phyloP scores from a whole-genome alignment of 2,113 vertebrate genomes.

The Gorsachius goisagi region DNA sequence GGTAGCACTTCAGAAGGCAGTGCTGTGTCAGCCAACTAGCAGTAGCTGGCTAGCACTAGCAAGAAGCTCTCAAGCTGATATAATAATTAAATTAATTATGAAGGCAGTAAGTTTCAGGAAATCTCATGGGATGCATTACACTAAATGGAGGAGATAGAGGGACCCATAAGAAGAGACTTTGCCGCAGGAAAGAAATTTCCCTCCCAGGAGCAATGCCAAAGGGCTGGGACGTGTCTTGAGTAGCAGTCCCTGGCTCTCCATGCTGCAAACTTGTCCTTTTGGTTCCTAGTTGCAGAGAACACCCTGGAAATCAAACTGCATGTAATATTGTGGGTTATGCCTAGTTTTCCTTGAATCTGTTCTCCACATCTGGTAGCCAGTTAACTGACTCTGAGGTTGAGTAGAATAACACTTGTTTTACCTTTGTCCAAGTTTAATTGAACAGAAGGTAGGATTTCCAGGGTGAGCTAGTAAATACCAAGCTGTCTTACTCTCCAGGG shows the following conservation, averaged over 20 bases:
- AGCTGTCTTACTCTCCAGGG: neutral
- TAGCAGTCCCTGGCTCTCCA: neutral
- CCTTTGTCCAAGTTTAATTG: neutral
- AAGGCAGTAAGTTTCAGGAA: neutral
- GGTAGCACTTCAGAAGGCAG: neutral
- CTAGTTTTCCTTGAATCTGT: neutral
- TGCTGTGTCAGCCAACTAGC: neutral
- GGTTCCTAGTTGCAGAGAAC: neutral
- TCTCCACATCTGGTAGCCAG: neutral
- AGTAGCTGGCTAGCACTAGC: neutral
- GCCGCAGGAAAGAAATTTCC: neutral
- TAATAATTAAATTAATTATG: neutral
- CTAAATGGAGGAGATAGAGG: neutral
- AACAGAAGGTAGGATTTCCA: neutral
- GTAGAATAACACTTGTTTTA: neutral
- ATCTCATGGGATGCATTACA: neutral
- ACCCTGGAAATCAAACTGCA: neutral
- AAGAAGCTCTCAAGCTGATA: slow-evolving; percentile 6
- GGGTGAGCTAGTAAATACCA: neutral
- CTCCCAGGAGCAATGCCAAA: neutral
- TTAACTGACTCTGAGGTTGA: neutral
- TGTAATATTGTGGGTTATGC: neutral
- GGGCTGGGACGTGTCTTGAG: neutral
- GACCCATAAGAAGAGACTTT: neutral
- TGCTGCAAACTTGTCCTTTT: neutral